These are phyloP conservation scores for Zophobas atratus DNA, from an alignment of 1,140 invertebrate species.

Conservation along the genomic window DNA sequence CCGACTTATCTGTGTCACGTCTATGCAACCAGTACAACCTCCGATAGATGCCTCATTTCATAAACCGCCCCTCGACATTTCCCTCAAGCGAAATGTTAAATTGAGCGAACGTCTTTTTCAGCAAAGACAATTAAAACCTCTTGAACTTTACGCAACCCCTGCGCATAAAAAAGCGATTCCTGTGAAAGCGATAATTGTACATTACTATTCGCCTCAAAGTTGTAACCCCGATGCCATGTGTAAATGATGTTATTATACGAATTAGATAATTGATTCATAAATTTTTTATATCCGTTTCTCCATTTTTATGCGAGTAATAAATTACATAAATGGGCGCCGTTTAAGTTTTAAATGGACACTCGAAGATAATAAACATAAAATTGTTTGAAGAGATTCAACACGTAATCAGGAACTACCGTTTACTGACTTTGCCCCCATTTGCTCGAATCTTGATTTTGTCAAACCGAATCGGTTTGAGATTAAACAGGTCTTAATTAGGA, in stretches of 20 bases:
- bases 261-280: slow-evolving; percentile 20
- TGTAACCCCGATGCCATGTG: too few relatives aligned
- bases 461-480: too few relatives aligned
- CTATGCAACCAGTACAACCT: slow-evolving; percentile 24
- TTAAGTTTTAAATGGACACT: not conserved
- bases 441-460: too few relatives aligned
- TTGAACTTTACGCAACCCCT: slow-evolving; percentile 1
- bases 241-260: slow-evolving; percentile 20
- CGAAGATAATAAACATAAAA: not conserved
- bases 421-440: not conserved
- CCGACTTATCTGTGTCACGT: not conserved
- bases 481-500: too few relatives aligned
- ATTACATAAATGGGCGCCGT: not conserved
- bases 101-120: slow-evolving; percentile 28
- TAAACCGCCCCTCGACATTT: slow-evolving; percentile 7
- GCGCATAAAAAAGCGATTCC: slow-evolving; percentile 12
- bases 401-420: not conserved
- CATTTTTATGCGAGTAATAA: not conserved
- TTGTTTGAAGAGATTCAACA: not conserved
- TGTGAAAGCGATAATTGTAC: not conserved
- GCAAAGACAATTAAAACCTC: slow-evolving; percentile 32
- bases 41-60: not conserved
- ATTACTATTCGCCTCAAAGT: too few relatives aligned
- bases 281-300: not conserved
- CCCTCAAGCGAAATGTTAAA: slow-evolving; percentile 12